A percentile compares a stretch with the other conserved stretches of the same genome.
These are phyloP conservation scores for Embiotoca jacksoni DNA, from an alignment of 2,113 vertebrate genomes.

Conservation along the genomic window DNA sequence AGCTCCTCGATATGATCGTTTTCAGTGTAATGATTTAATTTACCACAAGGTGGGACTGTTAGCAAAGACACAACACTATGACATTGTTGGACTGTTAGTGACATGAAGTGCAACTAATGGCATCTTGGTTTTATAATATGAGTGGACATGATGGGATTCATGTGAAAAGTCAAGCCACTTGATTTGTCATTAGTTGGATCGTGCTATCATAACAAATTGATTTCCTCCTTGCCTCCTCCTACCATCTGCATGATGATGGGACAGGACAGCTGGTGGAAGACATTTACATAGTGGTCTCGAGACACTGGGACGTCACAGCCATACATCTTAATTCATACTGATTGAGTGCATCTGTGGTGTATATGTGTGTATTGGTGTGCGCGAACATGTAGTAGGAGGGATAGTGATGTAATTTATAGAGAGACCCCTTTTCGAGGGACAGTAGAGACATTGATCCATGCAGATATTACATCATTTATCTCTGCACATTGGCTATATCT, in stretches of 20 bases:
- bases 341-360: slow-evolving; percentile 52
- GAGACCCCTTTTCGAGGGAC: slow-evolving; percentile 66
- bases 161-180: slow-evolving; percentile 78
- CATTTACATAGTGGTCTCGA: slow-evolving; percentile 70
- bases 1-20: neutral
- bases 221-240: slow-evolving; percentile 58
- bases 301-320: slow-evolving; percentile 47
- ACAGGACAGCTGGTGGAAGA: slow-evolving; percentile 70
- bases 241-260: slow-evolving; percentile 73
- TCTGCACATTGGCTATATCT: slow-evolving; percentile 68
- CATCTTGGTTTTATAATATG: slow-evolving; percentile 64
- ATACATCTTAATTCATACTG: slow-evolving; percentile 72
- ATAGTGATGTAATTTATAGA: slow-evolving; percentile 64
- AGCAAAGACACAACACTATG: slow-evolving; percentile 44
- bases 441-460: slow-evolving; percentile 76
- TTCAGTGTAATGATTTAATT: slow-evolving; percentile 23
- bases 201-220: slow-evolving; percentile 74
- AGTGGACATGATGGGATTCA: slow-evolving; percentile 74
- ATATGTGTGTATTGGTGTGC: slow-evolving; percentile 28
- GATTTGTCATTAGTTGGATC: slow-evolving; percentile 78
- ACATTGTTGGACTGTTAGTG: slow-evolving; percentile 25
- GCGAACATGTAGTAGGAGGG: neutral
- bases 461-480: slow-evolving; percentile 80
- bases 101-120: slow-evolving; percentile 60
- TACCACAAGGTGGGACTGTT: slow-evolving; percentile 72